A percentile compares a stretch with the other conserved stretches of the same genome.
These are phyloP conservation scores for Nomada ruficornis DNA, from an alignment of 2,888 invertebrate species.

Conservation along the genomic window DNA sequence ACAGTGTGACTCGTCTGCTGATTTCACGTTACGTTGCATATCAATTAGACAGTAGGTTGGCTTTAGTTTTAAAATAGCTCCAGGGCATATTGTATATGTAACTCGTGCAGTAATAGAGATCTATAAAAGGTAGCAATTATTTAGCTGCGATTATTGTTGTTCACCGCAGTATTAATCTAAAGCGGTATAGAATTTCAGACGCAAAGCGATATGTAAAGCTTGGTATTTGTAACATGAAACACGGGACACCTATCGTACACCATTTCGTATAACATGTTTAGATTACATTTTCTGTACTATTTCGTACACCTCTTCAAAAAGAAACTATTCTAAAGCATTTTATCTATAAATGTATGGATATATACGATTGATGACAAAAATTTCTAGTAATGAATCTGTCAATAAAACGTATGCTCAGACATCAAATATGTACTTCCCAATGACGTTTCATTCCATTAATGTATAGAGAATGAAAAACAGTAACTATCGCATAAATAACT, in stretches of 20 bases:
- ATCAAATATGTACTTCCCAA: background rate
- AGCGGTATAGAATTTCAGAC: conserved; percentile 37
- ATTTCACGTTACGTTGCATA: background rate
- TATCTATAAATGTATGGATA: background rate
- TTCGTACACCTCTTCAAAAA: background rate
- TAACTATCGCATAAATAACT: background rate
- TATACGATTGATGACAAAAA: no score
- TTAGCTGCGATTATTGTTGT: conserved; percentile 22
- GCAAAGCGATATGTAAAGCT: conserved; percentile 29
- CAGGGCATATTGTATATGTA: background rate
- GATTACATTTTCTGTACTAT: background rate
- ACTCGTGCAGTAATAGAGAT: background rate
- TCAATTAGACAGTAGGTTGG: background rate
- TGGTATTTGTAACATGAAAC: conserved; percentile 39
- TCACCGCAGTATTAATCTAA: conserved; percentile 12
- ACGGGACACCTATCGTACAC: background rate
- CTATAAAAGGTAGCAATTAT: conserved; percentile 25
- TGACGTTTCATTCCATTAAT: background rate
- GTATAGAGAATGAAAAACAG: background rate
- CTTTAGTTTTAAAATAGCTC: background rate
- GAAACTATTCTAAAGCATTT: background rate
- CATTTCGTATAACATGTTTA: background rate
- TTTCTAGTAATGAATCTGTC: no score
- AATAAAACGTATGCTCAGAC: background rate
- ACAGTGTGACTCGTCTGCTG: background rate